Percentiles rank a stretch among this genome's conserved stretches.
phyloP scores from a whole-genome alignment of 2,113 vertebrate species.

The Spilogale gracilis region DNA sequence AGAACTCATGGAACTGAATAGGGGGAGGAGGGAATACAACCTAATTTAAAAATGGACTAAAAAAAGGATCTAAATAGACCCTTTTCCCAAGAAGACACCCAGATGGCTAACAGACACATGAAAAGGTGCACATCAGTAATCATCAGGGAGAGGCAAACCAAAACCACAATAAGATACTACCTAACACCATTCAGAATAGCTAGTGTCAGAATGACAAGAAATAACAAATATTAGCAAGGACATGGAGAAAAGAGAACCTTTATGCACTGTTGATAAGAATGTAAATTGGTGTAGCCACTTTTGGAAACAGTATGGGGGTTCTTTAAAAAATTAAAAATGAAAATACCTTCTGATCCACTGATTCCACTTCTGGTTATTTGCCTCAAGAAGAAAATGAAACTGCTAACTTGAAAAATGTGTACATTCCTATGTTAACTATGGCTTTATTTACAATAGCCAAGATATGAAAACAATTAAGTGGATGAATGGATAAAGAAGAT shows the following conservation, averaged over 20 bases:
- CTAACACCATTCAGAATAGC: not conserved
- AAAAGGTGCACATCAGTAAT: not conserved
- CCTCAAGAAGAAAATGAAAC: not conserved
- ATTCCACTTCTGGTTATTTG: not conserved
- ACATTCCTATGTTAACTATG: not conserved
- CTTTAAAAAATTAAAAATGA: not conserved
- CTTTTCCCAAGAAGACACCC: not conserved
- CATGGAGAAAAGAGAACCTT: not conserved
- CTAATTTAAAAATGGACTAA: not conserved
- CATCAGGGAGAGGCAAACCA: not conserved
- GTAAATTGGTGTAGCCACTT: not conserved
- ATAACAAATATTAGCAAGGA: not conserved
- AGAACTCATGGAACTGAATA: not conserved
- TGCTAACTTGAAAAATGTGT: not conserved
- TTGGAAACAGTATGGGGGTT: not conserved
- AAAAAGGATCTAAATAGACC: not conserved
- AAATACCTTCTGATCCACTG: not conserved
- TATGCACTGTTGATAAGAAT: not conserved
- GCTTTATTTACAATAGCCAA: not conserved
- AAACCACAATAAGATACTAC: not conserved
- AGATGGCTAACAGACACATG: not conserved
- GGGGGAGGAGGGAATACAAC: accelerated
- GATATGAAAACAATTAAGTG: not conserved
- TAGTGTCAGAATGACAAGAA: not conserved
- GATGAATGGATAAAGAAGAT: not conserved